These are phyloP conservation scores for Clarias magur DNA, from an alignment of 2,113 vertebrate species.

Conservation along the genomic window DNA sequence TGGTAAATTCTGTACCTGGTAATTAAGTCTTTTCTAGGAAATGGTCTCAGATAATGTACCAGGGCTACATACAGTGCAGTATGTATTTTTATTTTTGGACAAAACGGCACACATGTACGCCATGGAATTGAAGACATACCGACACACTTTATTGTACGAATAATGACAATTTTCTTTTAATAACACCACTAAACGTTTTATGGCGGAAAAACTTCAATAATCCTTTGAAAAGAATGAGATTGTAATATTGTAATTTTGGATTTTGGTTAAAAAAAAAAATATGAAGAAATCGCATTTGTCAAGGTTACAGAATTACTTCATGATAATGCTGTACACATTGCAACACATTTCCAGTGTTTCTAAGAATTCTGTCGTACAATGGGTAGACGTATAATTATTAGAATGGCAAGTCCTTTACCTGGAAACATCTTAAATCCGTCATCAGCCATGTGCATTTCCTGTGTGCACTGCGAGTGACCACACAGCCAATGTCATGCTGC, in stretches of 20 bases:
- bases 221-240: not conserved
- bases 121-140: not conserved
- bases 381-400: constrained; percentile 17
- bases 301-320: not conserved
- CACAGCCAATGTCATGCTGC: constrained; percentile 16
- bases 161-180: not conserved
- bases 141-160: not conserved
- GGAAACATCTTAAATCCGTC: constrained; percentile 38
- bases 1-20: not conserved
- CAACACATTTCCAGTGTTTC: not conserved
- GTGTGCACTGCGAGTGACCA: constrained; percentile 40
- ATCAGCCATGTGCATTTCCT: constrained; percentile 38
- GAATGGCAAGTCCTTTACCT: constrained; percentile 36
- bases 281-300: not conserved
- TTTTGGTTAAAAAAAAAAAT: not conserved
- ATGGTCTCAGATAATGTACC: not conserved
- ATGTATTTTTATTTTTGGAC: not conserved
- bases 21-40: not conserved
- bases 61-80: not conserved
- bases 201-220: too few species aligned
- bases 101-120: not conserved
- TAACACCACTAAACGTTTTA: too few species aligned
- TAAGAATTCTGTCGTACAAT: constrained; percentile 1
- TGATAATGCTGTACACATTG: not conserved
- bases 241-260: not conserved